Evolutionary conservation across 2,113 vertebrate species (phyloP), one percentile per base, ranked within the genome.

Genomic region (Oncorhynchus clarkii): DNA sequence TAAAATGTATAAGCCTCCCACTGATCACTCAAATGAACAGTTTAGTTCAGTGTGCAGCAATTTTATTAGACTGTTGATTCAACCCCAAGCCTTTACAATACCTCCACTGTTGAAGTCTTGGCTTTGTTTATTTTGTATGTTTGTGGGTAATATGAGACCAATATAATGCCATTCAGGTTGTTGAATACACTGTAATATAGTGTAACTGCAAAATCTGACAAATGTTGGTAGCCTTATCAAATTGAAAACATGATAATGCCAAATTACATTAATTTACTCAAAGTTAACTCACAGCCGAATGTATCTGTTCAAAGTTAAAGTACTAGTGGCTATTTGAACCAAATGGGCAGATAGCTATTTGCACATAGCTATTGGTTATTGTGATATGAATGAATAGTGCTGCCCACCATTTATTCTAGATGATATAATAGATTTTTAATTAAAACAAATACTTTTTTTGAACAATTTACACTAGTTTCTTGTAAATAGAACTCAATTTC

Each of bases 401-500:
- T 13, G 13, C 65, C 7, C 2, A 3, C 62, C 20, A 11, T 64
- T 57, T 5, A 14, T 67, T 22, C n/a, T 62, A 62, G n/a, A 22
- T 62, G 18, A 22, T 62, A 11, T 22, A 62, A 57, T 20, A 62
- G 2, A n/a, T 62, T 62, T 24, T 62, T 62, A 11, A 2, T 79
- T 6, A 22, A 62, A 62, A 62, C 3, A 8, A 12, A n/a, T 8
- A 22, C 26, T 11, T 1, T 67, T 67, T 22, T 67, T 67, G 1
- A 26, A 67, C 24, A 12, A 70, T 16, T 67, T 34, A n/a, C 68
- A 51, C 71, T 77, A 85, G 80, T 78, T 86, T 78, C 87, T 77
- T 95, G 94, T 93, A 94, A 92, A 94, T 92, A 92, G 74, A 84
- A 86, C 75, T 71, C 45, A 84, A 74, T 85, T 86, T 83, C 70